phyloP scores from a whole-genome alignment of 30 jellyfish, hydroid and myxozoan species.

The Mastigias papua region DNA sequence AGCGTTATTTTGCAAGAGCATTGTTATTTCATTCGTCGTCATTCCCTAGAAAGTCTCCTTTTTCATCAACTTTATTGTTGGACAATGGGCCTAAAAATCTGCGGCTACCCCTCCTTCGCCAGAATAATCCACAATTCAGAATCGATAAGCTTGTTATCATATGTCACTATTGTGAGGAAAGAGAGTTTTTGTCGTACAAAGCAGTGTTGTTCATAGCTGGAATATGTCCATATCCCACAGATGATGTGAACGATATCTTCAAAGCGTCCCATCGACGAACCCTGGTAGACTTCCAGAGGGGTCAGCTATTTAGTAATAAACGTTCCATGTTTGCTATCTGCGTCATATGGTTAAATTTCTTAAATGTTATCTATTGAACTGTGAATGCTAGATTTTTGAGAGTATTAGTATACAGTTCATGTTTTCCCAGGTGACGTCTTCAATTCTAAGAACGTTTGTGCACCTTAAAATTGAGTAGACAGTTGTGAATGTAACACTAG shows the following conservation, averaged over 20 bases:
- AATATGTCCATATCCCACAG: neutral
- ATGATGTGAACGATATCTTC: neutral
- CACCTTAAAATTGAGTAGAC: too few relatives aligned
- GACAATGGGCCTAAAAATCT: neutral
- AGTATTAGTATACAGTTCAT: too few relatives aligned
- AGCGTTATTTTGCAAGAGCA: neutral
- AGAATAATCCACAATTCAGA: constrained; percentile 2
- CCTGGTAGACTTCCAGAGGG: neutral
- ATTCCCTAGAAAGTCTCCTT: constrained; percentile 14
- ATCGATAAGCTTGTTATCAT: constrained; percentile 16
- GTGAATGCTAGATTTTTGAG: too few relatives aligned
- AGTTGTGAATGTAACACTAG: too few relatives aligned
- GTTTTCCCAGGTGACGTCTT: too few relatives aligned
- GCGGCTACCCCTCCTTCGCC: constrained; percentile 29
- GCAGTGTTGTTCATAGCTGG: neutral
- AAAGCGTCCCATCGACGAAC: neutral
- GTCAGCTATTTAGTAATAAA: neutral
- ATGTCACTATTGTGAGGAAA: constrained; percentile 12
- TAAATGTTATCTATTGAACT: too few relatives aligned
- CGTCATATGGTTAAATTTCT: too few relatives aligned
- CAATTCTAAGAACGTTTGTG: too few relatives aligned
- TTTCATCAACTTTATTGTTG: neutral
- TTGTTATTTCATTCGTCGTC: neutral
- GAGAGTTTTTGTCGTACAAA: neutral
- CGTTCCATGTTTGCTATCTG: neutral